phyloP scores from a whole-genome alignment of 2,888 invertebrate genomes.

The Macrosoma leucophasiata region DNA sequence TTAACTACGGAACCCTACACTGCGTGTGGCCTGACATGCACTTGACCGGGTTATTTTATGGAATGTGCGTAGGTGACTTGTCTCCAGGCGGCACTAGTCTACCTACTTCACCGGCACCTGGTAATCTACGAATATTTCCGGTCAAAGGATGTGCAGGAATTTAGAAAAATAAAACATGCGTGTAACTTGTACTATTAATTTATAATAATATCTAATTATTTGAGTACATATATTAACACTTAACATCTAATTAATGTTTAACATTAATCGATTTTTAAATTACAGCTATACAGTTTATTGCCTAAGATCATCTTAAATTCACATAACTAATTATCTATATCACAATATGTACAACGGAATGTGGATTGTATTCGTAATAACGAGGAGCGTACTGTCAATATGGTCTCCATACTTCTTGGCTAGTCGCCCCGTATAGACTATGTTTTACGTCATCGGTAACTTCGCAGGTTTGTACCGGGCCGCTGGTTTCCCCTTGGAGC shows the following conservation, averaged over 20 bases:
- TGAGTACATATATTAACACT: conserved; percentile 55
- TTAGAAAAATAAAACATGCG: conserved; percentile 21
- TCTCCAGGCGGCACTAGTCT: no score
- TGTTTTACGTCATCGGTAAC: conserved; percentile 72
- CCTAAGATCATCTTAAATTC: conserved; percentile 21
- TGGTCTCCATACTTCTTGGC: conserved; percentile 84
- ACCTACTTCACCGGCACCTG: no score
- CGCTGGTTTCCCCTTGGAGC: conserved; percentile 64
- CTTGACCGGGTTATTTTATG: no score
- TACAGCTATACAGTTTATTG: conserved; percentile 33
- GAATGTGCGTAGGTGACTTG: no score
- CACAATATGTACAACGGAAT: conserved; percentile 69
- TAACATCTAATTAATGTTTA: conserved; percentile 66
- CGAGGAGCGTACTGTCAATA: conserved; percentile 72
- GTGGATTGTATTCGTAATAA: conserved; percentile 33
- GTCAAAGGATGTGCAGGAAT: no score
- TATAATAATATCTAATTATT: conserved; percentile 32
- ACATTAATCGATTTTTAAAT: conserved; percentile 55
- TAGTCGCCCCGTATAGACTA: conserved; percentile 51
- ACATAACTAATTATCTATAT: conserved; percentile 47
- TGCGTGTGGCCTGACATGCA: no score
- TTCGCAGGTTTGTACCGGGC: conserved; percentile 70
- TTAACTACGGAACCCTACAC: no score
- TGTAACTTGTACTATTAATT: conserved; percentile 29
- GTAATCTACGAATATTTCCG: no score